These are phyloP conservation scores for Botrylloides violaceus DNA, from an alignment of 23 tunicate species.

Conservation along the genomic window DNA sequence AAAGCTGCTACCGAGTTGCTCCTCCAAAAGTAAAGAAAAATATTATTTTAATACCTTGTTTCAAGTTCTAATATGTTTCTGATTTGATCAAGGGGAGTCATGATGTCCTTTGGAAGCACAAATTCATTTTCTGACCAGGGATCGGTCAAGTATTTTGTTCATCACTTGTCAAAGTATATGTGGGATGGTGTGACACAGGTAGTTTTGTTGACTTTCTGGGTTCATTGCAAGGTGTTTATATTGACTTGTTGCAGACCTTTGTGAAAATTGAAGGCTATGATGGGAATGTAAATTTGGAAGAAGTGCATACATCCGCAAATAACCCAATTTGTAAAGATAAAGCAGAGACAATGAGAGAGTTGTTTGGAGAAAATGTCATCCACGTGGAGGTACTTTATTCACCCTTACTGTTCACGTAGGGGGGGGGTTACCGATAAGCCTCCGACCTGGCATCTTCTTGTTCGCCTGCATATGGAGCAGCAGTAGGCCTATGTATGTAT, in stretches of 20 bases:
- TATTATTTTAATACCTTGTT: no score
- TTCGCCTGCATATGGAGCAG: no score
- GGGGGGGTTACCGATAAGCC: no score
- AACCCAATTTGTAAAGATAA: not conserved
- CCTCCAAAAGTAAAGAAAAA: no score
- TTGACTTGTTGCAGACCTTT: conserved; percentile 70
- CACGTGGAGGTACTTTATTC: conserved; percentile 62
- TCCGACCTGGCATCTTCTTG: no score
- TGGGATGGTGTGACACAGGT: conserved; percentile 37
- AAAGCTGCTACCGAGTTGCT: no score
- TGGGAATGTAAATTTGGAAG: conserved; percentile 17
- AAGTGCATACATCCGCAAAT: not conserved
- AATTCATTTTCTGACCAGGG: not conserved
- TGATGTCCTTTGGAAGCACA: no score
- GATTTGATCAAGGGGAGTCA: no score
- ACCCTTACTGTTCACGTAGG: no score
- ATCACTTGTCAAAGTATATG: conserved; percentile 39
- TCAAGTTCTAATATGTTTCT: no score
- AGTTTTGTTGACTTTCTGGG: not conserved
- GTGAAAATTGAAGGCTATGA: conserved; percentile 42
- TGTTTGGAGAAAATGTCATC: conserved; percentile 46
- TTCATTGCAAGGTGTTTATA: not conserved
- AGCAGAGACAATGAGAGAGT: not conserved
- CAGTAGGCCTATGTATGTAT: no score
- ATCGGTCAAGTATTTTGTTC: conserved; percentile 26